phyloP scores from a whole-genome alignment of 2,888 invertebrate species.

The Crossocerus cetratus region DNA sequence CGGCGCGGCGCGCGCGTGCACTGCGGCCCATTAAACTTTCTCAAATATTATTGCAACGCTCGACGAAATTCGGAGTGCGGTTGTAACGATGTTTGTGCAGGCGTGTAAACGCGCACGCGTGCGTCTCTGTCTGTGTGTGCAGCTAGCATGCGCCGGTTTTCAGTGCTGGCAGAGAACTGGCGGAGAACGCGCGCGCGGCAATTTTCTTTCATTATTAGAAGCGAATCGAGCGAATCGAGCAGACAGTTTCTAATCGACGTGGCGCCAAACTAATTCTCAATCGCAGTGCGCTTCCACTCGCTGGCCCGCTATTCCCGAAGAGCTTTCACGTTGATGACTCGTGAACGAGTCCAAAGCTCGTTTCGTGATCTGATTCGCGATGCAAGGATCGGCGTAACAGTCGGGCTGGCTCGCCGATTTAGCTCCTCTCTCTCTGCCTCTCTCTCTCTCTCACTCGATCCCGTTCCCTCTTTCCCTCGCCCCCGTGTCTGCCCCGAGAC shows the following conservation, averaged over 20 bases:
- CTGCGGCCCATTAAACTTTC: too few species aligned
- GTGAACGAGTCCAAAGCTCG: conserved; percentile 9
- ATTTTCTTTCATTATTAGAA: background rate
- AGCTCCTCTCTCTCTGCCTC: too few species aligned
- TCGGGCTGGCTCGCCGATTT: too few species aligned
- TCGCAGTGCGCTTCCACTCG: background rate
- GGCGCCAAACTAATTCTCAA: conserved; percentile 6
- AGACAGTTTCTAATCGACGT: conserved; percentile 5
- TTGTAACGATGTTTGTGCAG: too few species aligned
- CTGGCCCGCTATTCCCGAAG: background rate
- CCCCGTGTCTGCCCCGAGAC: too few species aligned
- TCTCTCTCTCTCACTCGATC: too few species aligned
- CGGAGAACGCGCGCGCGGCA: background rate
- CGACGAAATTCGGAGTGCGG: too few species aligned
- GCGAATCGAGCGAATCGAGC: background rate
- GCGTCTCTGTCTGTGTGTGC: background rate
- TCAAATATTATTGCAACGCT: too few species aligned
- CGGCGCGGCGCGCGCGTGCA: too few species aligned
- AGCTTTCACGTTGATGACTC: conserved; percentile 1
- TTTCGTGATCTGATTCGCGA: conserved; percentile 23
- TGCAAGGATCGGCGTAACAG: conserved; percentile 9
- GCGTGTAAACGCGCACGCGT: background rate
- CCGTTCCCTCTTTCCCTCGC: too few species aligned
- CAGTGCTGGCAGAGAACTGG: too few species aligned
- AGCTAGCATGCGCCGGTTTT: too few species aligned